phyloP scores from a whole-genome alignment of 1,140 invertebrate species.

The Drosophila mojavensis region DNA sequence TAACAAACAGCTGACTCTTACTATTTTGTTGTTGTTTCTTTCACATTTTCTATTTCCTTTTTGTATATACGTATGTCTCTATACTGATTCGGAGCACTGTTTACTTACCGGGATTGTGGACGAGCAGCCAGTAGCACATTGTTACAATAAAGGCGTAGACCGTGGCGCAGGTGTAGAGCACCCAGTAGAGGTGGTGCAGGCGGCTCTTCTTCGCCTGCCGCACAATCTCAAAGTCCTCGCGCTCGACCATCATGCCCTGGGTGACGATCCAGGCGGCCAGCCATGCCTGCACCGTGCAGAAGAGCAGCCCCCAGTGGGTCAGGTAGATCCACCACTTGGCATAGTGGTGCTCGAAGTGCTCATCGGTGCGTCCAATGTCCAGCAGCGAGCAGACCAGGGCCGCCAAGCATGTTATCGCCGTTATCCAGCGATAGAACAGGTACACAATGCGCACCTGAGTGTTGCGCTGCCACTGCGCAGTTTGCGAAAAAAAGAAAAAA shows the following conservation, averaged over 20 bases:
- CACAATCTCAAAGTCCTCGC: conserved; percentile 81
- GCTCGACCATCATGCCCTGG: conserved; percentile 84
- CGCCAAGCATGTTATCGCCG: conserved; percentile 85
- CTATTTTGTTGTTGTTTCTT: too few relatives aligned
- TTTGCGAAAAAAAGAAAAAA: not conserved
- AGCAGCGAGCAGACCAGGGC: conserved; percentile 86
- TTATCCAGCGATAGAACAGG: conserved; percentile 86
- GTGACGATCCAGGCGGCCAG: conserved; percentile 81
- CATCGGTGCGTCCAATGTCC: conserved; percentile 84
- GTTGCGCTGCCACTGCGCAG: conserved; percentile 84
- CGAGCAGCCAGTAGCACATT: conserved; percentile 83
- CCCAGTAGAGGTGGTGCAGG: conserved; percentile 87
- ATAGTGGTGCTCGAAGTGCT: conserved; percentile 82
- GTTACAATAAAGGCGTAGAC: conserved; percentile 87
- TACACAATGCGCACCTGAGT: conserved; percentile 85
- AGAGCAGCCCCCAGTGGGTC: conserved; percentile 88
- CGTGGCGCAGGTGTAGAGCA: conserved; percentile 86
- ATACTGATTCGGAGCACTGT: not conserved
- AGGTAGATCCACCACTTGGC: conserved; percentile 88
- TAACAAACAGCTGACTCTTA: not conserved
- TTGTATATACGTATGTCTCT: not conserved
- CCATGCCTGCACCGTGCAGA: conserved; percentile 85
- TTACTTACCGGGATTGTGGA: conserved; percentile 79
- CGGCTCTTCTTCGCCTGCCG: conserved; percentile 79
- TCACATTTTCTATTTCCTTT: not conserved